Base-by-base conservation (phyloP, 2,888 invertebrate species). In the Spilarctia lutea region DNA sequence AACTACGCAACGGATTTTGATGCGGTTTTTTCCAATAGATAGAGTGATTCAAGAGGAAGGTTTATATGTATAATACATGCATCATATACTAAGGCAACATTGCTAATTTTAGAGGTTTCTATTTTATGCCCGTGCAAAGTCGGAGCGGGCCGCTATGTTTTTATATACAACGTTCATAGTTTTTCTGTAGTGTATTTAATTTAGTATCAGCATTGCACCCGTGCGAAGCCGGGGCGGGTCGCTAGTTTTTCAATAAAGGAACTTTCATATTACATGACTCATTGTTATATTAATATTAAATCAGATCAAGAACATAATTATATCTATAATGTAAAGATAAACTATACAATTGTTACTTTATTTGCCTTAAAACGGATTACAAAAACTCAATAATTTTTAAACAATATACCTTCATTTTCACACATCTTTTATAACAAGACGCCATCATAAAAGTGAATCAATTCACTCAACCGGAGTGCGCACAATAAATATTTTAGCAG, bases 401-500 rank as follows among this genome's bases (percentile, higher is more conserved):
- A 74, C 78, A 75, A 74, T 48, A 76, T 71, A 56, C 60, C 66
- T 79, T 83, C 71, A 83, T 81, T 79, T 72, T 78, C 77, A 75
- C 72, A 60, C 33, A 79, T 79, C 68, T 71, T 72, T 77, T 77
- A 83, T 78, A 82, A 85, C 84, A 84, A 81, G 73, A 72, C 69
- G 48, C 75, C 45, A 70, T 82, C 75, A 74, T 72, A n/a, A 75
- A 79, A 77, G 68, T 75, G 76, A 80, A 86, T 83, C 75, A 76
- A 86, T 84, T 86, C 81, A 77, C 75, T 83, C 85, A 82, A 68
- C 68, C 70, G 77, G 68, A 78, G 78, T 78, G 78, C 56, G 76
- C 76, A 83, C 83, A 82, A 81, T 85, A 85, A 83, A 85, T 85
- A 85, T 86, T 86, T 86, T 75, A 85, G 78, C 72, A 74, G 79